Percentiles rank a stretch among this genome's conserved stretches.
phyloP scores from a whole-genome alignment of 2,113 vertebrate species.

The Oplegnathus fasciatus region DNA sequence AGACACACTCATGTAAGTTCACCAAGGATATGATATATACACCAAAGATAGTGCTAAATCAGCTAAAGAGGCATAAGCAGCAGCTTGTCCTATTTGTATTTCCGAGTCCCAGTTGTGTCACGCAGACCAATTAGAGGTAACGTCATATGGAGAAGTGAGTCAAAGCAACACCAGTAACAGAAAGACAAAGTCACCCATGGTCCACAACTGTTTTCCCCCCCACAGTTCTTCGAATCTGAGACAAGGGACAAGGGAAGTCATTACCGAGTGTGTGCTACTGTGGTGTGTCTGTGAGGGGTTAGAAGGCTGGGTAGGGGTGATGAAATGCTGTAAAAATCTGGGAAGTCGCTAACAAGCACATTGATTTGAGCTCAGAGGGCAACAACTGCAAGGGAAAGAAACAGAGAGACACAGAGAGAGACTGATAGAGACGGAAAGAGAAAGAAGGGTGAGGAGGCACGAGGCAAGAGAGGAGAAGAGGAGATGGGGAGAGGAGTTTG shows the following conservation, averaged over 20 bases:
- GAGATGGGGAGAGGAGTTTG: neutral
- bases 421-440: neutral
- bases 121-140: conserved; percentile 52
- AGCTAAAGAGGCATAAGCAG: conserved; percentile 17
- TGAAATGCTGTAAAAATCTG: conserved; percentile 62
- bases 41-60: conserved; percentile 31
- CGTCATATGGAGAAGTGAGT: conserved; percentile 26
- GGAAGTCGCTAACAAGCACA: conserved; percentile 69
- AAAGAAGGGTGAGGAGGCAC: conserved; percentile 1
- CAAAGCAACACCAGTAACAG: conserved; percentile 35
- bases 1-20: neutral
- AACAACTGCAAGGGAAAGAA: conserved; percentile 40
- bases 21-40: neutral
- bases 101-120: conserved; percentile 38
- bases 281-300: conserved; percentile 33
- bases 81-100: conserved; percentile 42
- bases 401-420: neutral
- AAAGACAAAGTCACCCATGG: conserved; percentile 34
- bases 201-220: conserved; percentile 2
- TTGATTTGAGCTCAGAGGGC: conserved; percentile 57
- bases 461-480: neutral
- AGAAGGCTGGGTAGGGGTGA: conserved; percentile 43
- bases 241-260: conserved; percentile 44
- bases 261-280: conserved; percentile 42
- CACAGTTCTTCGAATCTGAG: conserved; percentile 26